Base-by-base conservation (phyloP, 2,113 vertebrate species). In the Onychorhynchus coronatus region DNA sequence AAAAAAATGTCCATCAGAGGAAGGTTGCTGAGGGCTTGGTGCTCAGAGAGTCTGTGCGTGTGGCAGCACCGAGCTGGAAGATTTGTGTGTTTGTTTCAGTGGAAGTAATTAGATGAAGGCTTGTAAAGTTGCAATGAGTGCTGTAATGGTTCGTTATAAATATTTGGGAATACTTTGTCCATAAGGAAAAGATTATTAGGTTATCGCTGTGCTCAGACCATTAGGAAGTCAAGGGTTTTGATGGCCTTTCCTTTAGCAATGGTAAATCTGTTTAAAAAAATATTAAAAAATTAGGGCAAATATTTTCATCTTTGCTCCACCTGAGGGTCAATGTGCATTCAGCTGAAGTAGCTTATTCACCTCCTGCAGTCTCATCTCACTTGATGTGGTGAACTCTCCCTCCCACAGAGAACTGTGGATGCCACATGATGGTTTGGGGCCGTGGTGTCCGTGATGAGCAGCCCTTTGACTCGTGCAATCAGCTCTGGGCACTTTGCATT, bases 1-100 rank as follows among this genome's bases (percentile, higher is more conserved):
- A 97, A 98, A 97, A 94, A 97, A 96, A 90, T 98, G 98, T 98
- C 98, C 98, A 88, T 98, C 98, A 98, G 97, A 97, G 96, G 78
- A 96, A 96, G 89, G 84, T 95, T 98, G 98, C 96, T 96, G 79
- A 89, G 95, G 88, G 95, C 83, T 94, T 89, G 80, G 91, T 70
- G 52, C 84, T 88, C 21, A 27, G 88, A 83, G 94, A 73, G 88
- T 74, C 78, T 94, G 77, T 67, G 65, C n/a, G 56, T 68, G 77
- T 82, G 80, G 78, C 87, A 79, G 85, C 30, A 18, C 86, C 11
- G 80, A 95, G 92, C 91, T 61, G 70, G 35, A 41, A 65, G 80
- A 52, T 88, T 93, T 93, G 91, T 92, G 68, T 78, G 95, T 95
- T 96, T 86, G 84, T 88, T 95, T 93, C 68, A 55, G 55, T 91